phyloP scores from a whole-genome alignment of 2,888 invertebrate species.

The Deilephila porcellus region DNA sequence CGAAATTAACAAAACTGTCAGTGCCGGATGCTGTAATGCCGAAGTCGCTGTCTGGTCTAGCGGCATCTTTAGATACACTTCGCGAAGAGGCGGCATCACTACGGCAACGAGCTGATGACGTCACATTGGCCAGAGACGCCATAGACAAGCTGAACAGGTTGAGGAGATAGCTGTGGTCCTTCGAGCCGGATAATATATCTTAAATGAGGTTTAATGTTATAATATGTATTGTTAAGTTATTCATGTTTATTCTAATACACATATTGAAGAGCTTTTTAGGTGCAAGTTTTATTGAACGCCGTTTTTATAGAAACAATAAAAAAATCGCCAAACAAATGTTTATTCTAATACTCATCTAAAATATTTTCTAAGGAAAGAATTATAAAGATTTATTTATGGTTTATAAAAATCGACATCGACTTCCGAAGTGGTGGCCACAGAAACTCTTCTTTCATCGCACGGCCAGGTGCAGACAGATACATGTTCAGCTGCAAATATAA shows the following conservation, averaged over 20 bases:
- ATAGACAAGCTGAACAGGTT: constrained; percentile 63
- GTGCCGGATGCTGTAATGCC: constrained; percentile 65
- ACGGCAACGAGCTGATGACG: constrained; percentile 66
- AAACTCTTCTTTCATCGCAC: constrained; percentile 40
- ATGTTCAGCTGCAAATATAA: constrained; percentile 46
- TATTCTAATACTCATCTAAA: background rate
- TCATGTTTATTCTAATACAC: background rate
- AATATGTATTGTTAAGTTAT: background rate
- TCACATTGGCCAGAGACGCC: constrained; percentile 62
- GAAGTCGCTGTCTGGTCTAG: constrained; percentile 54
- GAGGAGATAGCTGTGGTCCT: constrained; percentile 46
- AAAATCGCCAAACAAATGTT: background rate
- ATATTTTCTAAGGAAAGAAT: background rate
- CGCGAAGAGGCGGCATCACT: constrained; percentile 58
- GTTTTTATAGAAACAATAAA: background rate
- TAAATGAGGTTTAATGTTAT: background rate
- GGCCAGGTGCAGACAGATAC: constrained; percentile 57
- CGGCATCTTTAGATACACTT: constrained; percentile 51
- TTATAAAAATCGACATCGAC: constrained; percentile 2
- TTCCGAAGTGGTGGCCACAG: background rate
- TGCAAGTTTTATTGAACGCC: background rate
- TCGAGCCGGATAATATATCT: background rate
- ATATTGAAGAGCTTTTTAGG: no score
- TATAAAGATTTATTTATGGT: background rate
- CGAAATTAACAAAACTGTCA: constrained; percentile 63